Conservation (phyloP, 2,888 invertebrate species). For the Cryptophagus acutangulus region DNA sequence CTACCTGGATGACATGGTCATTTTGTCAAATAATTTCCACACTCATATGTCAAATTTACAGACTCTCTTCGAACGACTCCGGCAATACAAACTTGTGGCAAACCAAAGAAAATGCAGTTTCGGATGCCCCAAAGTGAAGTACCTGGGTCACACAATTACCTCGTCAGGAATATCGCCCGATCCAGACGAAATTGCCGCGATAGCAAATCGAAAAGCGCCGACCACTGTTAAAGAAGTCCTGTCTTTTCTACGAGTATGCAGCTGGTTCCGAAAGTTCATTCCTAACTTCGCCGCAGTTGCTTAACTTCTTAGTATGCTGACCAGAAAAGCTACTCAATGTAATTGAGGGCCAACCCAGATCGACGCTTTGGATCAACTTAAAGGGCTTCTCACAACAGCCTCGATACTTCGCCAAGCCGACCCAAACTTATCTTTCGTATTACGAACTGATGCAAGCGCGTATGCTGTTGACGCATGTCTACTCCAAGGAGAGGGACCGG, state of each 20-base stretch:
- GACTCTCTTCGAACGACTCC: too few relatives aligned
- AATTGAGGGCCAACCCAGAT: constrained; percentile 11
- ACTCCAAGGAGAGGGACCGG: constrained; percentile 27
- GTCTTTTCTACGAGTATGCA: constrained; percentile 12
- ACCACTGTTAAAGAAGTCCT: constrained; percentile 8
- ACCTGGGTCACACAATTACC: constrained; percentile 7
- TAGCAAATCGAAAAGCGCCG: constrained; percentile 8
- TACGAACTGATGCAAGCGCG: constrained; percentile 27
- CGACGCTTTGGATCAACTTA: constrained; percentile 11
- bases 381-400: constrained; percentile 6
- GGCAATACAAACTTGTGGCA: too few relatives aligned
- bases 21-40: constrained; percentile 1
- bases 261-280: constrained; percentile 15
- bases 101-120: background rate
- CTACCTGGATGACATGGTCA: background rate
- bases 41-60: constrained; percentile 3
- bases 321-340: constrained; percentile 10
- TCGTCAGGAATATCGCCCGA: background rate
- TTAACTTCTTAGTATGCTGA: constrained; percentile 11
- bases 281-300: constrained; percentile 11
- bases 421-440: constrained; percentile 16
- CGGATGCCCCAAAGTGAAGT: background rate
- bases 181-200: constrained; percentile 5
- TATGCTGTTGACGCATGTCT: constrained; percentile 25
- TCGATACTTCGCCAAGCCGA: constrained; percentile 13